phyloP scores from a whole-genome alignment of 2,888 invertebrate genomes.

The Oscheius onirici region DNA sequence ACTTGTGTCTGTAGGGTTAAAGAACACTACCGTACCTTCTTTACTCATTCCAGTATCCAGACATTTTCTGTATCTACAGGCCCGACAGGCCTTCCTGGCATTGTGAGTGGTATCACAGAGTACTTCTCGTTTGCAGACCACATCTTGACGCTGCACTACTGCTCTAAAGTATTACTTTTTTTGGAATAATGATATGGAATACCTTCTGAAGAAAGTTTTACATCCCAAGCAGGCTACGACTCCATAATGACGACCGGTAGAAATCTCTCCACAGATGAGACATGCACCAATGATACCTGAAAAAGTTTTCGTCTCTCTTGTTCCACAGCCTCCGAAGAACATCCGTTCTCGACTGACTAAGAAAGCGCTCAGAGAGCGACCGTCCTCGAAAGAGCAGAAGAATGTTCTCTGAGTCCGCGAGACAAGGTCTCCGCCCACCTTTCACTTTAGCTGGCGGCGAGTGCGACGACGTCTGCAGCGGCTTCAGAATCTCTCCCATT shows the following conservation, averaged over 20 bases:
- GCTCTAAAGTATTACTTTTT: conserved; percentile 57
- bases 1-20: neutral
- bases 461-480: conserved; percentile 21
- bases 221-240: conserved; percentile 70
- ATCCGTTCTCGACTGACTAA: neutral
- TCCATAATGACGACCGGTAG: conserved; percentile 70
- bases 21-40: conserved; percentile 57
- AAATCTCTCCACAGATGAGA: conserved; percentile 61
- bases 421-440: conserved; percentile 15
- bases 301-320: conserved; percentile 24
- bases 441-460: conserved; percentile 20
- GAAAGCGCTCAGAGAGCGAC: conserved; percentile 3
- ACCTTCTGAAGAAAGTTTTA: conserved; percentile 71
- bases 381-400: conserved; percentile 12
- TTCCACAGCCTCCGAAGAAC: neutral
- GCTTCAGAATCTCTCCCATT: conserved; percentile 30
- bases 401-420: conserved; percentile 23
- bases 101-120: conserved; percentile 59
- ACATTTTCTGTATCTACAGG: conserved; percentile 69
- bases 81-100: conserved; percentile 67
- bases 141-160: conserved; percentile 70
- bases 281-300: conserved; percentile 58
- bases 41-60: conserved; percentile 70
- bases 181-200: neutral
- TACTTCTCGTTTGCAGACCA: conserved; percentile 65